These are phyloP conservation scores for Spea multiplicata DNA, from an alignment of 2,113 vertebrate genomes.

Conservation along the genomic window DNA sequence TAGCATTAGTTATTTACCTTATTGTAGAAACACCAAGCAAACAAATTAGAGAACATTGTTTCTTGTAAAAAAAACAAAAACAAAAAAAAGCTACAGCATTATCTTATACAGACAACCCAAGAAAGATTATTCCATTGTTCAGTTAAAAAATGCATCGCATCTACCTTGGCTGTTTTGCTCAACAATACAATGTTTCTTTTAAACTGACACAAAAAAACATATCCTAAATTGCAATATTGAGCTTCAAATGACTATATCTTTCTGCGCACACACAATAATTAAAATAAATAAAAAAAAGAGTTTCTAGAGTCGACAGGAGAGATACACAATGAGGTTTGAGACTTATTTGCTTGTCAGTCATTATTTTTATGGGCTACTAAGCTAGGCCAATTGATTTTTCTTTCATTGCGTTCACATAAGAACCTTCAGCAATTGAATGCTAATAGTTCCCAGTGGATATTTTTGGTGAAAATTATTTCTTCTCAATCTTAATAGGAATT, in stretches of 20 bases:
- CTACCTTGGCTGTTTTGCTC: too few relatives aligned
- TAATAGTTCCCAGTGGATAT: slow-evolving; percentile 15
- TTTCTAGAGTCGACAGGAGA: not conserved
- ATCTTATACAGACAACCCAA: too few relatives aligned
- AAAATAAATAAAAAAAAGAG: not conserved
- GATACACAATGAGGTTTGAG: slow-evolving; percentile 17
- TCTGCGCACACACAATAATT: not conserved
- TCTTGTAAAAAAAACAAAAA: too few relatives aligned
- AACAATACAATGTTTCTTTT: too few relatives aligned
- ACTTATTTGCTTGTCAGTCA: slow-evolving; percentile 38
- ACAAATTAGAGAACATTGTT: too few relatives aligned
- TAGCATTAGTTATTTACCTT: too few relatives aligned
- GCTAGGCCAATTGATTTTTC: slow-evolving; percentile 28
- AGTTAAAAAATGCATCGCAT: too few relatives aligned
- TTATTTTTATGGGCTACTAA: slow-evolving; percentile 36
- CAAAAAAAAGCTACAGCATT: too few relatives aligned
- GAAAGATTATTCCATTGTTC: too few relatives aligned
- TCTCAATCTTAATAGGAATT: slow-evolving; percentile 19
- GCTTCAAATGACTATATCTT: not conserved
- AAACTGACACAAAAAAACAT: too few relatives aligned
- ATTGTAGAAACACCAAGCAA: too few relatives aligned
- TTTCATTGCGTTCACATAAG: slow-evolving; percentile 20
- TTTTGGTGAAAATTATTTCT: slow-evolving; percentile 17
- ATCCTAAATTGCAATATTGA: not conserved
- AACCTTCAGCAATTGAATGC: slow-evolving; percentile 19